phyloP scores from a whole-genome alignment of 2,888 invertebrate genomes.

The Andrena trimmerana region DNA sequence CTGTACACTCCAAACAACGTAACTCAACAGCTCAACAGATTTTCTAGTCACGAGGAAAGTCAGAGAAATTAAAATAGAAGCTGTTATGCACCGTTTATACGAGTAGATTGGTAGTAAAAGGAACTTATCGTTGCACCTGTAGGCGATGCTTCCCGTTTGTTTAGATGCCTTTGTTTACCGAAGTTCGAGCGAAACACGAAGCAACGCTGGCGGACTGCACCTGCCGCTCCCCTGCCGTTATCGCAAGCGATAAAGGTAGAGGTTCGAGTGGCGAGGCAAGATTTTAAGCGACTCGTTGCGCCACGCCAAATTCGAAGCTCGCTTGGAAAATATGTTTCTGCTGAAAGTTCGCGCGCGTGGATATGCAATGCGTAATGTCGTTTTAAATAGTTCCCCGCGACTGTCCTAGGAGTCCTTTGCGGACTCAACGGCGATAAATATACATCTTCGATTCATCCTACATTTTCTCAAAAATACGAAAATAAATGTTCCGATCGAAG shows the following conservation, averaged over 20 bases:
- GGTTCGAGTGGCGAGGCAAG: background rate
- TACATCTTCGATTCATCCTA: slow-evolving; percentile 5
- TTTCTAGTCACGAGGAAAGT: background rate
- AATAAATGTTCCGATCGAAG: background rate
- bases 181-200: slow-evolving; percentile 26
- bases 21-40: too few relatives aligned
- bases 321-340: slow-evolving; percentile 4
- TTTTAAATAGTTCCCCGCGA: slow-evolving; percentile 44
- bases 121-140: slow-evolving; percentile 47
- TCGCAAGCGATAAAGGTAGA: background rate
- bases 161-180: slow-evolving; percentile 31
- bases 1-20: too few relatives aligned
- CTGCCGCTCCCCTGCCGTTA: slow-evolving; percentile 12
- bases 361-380: slow-evolving; percentile 44
- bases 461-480: background rate
- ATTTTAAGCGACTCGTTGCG: background rate
- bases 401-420: slow-evolving; percentile 21
- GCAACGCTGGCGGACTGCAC: slow-evolving; percentile 17
- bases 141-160: slow-evolving; percentile 21
- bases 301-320: background rate
- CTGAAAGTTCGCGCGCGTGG: slow-evolving; percentile 20
- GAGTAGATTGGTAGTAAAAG: background rate
- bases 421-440: slow-evolving; percentile 30
- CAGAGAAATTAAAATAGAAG: background rate
- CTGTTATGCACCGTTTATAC: background rate